Base-by-base conservation (phyloP, 2,888 invertebrate genomes). In the Dryobotodes eremita region DNA sequence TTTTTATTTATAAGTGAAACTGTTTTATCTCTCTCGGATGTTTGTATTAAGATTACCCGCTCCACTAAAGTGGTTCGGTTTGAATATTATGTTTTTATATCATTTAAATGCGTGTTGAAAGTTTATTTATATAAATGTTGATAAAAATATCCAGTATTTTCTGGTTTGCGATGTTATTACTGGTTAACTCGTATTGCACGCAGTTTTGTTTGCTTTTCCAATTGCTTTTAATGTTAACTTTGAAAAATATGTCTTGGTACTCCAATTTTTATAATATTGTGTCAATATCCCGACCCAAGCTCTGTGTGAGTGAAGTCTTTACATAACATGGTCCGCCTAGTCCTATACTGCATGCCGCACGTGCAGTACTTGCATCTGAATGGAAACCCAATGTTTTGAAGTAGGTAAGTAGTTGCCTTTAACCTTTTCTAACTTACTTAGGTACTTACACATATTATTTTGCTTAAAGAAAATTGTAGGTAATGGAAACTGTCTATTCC, bases 81-180 rank as follows among this genome's bases (percentile, higher is more conserved):
- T 20, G 71, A 53, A 50, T n/a, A 64, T 61, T 77, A 62, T 36
- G 36, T 77, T 86, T 83, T 79, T 55, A 79, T 69, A 59, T 65
- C 65, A 75, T 80, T 64, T 76, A 75, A 85, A 86, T 70, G 70
- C 10, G 23, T 23, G 50, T 73, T 65, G 77, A 85, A 82, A 82
- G 71, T 69, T 71, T 82, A 85, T 85, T 85, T 85, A 64, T 75
- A 65, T 17, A 65, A 75, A 72, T 46, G 36, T 70, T 57, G 77
- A 82, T 83, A 71, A 71, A 62, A 73, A 69, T 50, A 85, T 71
- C 59, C 66, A 59, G 66, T 71, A 2, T 71, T 13, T 50, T 53
- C 82, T 69, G 76, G 77, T 62, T 80, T 61, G 23, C 17, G 65
- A 20, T 81, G 36, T 57, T 65, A 46, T 85, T 85, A 61, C 48